phyloP scores from a whole-genome alignment of 2,888 invertebrate species.

The Macroteleia sp. region DNA sequence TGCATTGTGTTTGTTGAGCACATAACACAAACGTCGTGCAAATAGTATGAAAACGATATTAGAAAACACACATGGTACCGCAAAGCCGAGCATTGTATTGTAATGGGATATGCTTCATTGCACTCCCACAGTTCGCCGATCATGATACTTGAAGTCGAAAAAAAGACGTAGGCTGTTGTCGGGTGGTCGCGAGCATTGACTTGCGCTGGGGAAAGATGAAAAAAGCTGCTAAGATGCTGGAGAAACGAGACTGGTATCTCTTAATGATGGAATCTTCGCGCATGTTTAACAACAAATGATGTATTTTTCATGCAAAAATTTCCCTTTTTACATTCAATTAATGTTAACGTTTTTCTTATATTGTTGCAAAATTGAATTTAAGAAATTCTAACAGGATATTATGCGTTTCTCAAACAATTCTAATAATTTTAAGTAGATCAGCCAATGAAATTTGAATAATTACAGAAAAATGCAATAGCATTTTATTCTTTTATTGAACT shows the following conservation, averaged over 20 bases:
- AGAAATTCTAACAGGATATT: neutral
- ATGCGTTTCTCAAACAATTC: neutral
- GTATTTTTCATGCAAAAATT: conserved; percentile 14
- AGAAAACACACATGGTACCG: conserved; percentile 59
- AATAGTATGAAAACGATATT: conserved; percentile 60
- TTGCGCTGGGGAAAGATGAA: conserved; percentile 44
- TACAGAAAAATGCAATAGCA: too few relatives aligned
- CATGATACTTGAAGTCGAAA: conserved; percentile 53
- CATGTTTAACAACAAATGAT: conserved; percentile 43
- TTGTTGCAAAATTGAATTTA: too few relatives aligned
- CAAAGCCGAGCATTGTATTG: conserved; percentile 62
- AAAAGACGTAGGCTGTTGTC: conserved; percentile 47
- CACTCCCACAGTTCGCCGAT: conserved; percentile 56
- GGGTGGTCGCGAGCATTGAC: conserved; percentile 58
- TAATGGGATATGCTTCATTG: conserved; percentile 63
- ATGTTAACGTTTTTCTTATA: conserved; percentile 3
- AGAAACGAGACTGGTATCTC: conserved; percentile 73
- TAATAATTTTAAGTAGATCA: too few relatives aligned
- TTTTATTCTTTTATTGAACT: too few relatives aligned
- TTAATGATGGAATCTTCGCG: conserved; percentile 76
- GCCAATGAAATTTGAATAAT: too few relatives aligned
- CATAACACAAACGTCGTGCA: conserved; percentile 50
- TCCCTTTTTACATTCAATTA: conserved; percentile 24
- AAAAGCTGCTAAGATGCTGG: conserved; percentile 40
- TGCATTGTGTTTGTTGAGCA: conserved; percentile 50